A percentile compares a stretch with the other conserved stretches of the same genome.
phyloP scores from a whole-genome alignment of 2,888 invertebrate genomes.

The Dichetophora obliterata region DNA sequence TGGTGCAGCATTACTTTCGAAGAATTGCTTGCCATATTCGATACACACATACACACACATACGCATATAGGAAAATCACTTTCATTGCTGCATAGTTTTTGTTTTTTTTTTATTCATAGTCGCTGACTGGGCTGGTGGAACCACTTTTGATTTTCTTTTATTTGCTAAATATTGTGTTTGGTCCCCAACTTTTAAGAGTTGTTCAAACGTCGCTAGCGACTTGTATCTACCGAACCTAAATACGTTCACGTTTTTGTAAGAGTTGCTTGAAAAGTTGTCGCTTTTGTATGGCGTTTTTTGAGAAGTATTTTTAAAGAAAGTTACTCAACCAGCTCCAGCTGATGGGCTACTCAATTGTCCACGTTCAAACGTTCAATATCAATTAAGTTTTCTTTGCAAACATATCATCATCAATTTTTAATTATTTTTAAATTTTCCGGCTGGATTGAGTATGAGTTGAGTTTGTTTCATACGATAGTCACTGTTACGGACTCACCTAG shows the following conservation, averaged over 20 bases:
- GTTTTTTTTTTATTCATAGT: not conserved
- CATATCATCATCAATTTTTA: no score
- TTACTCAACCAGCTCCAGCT: constrained; percentile 42
- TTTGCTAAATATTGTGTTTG: constrained; percentile 6
- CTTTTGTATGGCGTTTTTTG: not conserved
- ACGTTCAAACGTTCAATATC: not conserved
- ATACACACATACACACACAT: not conserved
- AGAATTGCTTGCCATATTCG: constrained; percentile 23
- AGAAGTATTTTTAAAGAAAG: constrained; percentile 41
- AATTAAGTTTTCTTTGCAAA: not conserved
- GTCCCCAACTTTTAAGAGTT: not conserved
- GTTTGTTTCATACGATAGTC: not conserved
- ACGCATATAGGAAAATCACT: constrained; percentile 14
- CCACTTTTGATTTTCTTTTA: constrained; percentile 48
- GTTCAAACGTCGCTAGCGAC: not conserved
- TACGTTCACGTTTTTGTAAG: constrained; percentile 38
- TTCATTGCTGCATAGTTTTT: constrained; percentile 25
- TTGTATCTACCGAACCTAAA: constrained; percentile 44
- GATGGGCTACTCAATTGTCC: constrained; percentile 7
- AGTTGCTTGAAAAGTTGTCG: constrained; percentile 4
- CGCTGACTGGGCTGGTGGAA: constrained; percentile 42
- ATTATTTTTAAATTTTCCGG: no score
- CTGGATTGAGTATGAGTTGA: no score
- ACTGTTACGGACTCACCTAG: not conserved
- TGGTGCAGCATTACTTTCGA: constrained; percentile 2